A percentile compares a stretch with the other conserved stretches of the same genome.
Conservation (phyloP, 1,140 invertebrate genomes). For the Formica exsecta region DNA sequence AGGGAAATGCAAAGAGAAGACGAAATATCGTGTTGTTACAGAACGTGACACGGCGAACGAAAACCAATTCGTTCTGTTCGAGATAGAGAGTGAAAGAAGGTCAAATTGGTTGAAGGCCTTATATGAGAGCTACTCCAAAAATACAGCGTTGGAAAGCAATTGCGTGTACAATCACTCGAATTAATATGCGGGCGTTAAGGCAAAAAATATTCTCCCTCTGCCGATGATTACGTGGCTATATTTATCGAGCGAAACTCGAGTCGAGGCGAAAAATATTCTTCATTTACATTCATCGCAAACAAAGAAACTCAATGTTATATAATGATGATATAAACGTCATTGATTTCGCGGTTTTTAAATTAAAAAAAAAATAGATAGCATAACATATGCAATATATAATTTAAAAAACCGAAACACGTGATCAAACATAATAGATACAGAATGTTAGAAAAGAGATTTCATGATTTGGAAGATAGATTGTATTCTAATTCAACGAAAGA, state of each 20-base stretch:
- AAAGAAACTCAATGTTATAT: background rate
- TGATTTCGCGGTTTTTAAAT: no score
- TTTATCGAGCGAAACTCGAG: background rate
- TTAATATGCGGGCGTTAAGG: background rate
- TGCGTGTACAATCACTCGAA: background rate
- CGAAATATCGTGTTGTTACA: background rate
- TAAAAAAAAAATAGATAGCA: no score
- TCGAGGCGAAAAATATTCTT: background rate
- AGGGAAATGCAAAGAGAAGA: background rate
- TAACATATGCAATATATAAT: no score
- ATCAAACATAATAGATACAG: no score
- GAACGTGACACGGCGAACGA: background rate
- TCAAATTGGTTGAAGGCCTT: constrained; percentile 54
- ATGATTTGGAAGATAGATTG: no score
- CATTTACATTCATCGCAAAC: background rate
- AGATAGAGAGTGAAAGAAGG: constrained; percentile 73
- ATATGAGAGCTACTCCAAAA: constrained; percentile 51
- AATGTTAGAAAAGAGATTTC: no score
- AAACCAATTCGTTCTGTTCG: constrained; percentile 50
- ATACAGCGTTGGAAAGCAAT: constrained; percentile 35
- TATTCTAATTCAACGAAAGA: no score
- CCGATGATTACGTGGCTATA: no score
- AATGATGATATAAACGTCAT: background rate
- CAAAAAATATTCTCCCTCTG: background rate
- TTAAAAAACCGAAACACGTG: no score